Evolutionary conservation across 2,888 invertebrate genomes (phyloP).

Genomic region (Agapostemon virescens): DNA sequence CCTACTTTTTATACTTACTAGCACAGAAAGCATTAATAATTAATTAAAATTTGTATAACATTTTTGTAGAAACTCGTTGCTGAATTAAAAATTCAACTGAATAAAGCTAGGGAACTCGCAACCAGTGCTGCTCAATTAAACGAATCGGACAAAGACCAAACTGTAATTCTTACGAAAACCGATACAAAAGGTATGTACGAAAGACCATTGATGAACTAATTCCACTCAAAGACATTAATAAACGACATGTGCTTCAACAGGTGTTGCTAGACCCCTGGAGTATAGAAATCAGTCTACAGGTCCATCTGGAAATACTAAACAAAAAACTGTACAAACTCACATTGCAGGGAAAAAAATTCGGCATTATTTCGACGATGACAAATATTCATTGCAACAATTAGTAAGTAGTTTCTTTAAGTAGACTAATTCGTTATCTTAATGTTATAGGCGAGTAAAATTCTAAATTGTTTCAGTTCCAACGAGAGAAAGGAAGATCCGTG

Average conservation of each 20-base stretch:
- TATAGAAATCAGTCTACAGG: constrained; percentile 73
- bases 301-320: constrained; percentile 79
- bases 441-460: constrained; percentile 14
- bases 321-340: constrained; percentile 87
- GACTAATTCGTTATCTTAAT: background rate
- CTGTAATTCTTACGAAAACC: constrained; percentile 86
- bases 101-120: constrained; percentile 84
- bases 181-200: constrained; percentile 82
- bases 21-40: background rate
- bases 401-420: constrained; percentile 79
- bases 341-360: constrained; percentile 85
- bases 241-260: constrained; percentile 38
- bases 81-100: constrained; percentile 88
- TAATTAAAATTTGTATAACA: constrained; percentile 2
- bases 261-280: constrained; percentile 86
- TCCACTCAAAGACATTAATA: background rate
- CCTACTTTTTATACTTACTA: background rate
- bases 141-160: constrained; percentile 46
- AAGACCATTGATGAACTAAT: background rate
- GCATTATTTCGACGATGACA: constrained; percentile 95
- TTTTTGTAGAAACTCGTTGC: constrained; percentile 82
- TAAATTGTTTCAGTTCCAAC: constrained; percentile 84
- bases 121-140: constrained; percentile 55
- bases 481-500: constrained; percentile 90
- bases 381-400: constrained; percentile 91